These are phyloP conservation scores for Crotalus tigris DNA, from an alignment of 2,113 vertebrate species.

Conservation along the genomic window DNA sequence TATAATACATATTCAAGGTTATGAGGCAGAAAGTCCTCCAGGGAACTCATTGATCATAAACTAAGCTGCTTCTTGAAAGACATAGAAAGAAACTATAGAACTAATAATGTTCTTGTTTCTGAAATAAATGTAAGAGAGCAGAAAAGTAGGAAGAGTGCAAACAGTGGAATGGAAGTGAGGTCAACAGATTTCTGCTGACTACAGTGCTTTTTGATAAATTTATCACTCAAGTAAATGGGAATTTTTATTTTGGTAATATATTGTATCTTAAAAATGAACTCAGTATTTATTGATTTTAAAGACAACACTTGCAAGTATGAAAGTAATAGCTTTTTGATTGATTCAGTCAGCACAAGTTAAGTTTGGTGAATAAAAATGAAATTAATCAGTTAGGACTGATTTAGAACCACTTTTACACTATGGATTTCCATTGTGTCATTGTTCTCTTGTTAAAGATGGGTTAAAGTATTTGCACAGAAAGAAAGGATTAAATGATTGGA, in stretches of 20 bases:
- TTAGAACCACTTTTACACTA: slow-evolving; percentile 67
- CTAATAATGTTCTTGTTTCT: slow-evolving; percentile 28
- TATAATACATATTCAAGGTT: not conserved
- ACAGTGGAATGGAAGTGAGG: not conserved
- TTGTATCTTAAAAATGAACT: slow-evolving; percentile 75
- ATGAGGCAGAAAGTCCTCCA: not conserved
- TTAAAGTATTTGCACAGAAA: slow-evolving; percentile 53
- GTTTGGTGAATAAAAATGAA: slow-evolving; percentile 68
- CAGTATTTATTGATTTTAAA: slow-evolving; percentile 79
- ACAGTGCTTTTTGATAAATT: slow-evolving; percentile 58
- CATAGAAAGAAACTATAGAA: slow-evolving; percentile 29
- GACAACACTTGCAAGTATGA: slow-evolving; percentile 74
- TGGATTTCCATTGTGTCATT: slow-evolving; percentile 74
- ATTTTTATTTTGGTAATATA: slow-evolving; percentile 71
- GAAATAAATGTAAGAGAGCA: slow-evolving; percentile 36
- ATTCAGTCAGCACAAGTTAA: slow-evolving; percentile 76
- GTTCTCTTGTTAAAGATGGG: slow-evolving; percentile 69
- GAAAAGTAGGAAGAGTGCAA: slow-evolving; percentile 22
- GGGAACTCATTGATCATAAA: slow-evolving; percentile 21
- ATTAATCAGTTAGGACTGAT: slow-evolving; percentile 74
- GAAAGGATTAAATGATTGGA: slow-evolving; percentile 63
- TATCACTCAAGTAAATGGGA: slow-evolving; percentile 62
- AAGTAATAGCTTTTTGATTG: slow-evolving; percentile 83
- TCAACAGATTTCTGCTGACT: slow-evolving; percentile 43
- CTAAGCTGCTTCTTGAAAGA: slow-evolving; percentile 24